Conservation (phyloP, 2,797 vertebrate species). For the Alectoris magna region DNA sequence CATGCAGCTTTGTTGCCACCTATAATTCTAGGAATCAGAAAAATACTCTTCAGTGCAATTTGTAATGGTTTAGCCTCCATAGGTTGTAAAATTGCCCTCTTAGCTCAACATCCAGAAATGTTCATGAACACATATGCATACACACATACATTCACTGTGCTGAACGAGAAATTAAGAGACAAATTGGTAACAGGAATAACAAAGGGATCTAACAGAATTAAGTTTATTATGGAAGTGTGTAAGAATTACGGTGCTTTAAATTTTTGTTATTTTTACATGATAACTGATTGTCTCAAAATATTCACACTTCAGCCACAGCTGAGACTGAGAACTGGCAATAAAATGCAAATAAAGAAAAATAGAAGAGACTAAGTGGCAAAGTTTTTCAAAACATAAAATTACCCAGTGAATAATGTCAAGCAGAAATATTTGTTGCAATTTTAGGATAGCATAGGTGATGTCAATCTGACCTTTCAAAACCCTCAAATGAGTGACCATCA, state of each 20-base stretch:
- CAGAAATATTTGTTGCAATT: not conserved
- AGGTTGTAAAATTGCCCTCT: not conserved
- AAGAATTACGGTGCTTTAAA: not conserved
- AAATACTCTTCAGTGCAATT: not conserved
- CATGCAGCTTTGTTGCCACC: not conserved
- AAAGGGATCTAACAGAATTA: not conserved
- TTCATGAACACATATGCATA: accelerated
- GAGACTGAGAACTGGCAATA: not conserved
- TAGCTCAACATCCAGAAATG: not conserved
- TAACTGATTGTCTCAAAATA: not conserved
- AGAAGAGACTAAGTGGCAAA: not conserved
- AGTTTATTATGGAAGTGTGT: not conserved
- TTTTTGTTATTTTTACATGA: not conserved
- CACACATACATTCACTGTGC: not conserved
- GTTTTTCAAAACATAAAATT: not conserved
- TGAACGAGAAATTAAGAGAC: not conserved
- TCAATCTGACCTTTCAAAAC: not conserved
- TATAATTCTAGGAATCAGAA: not conserved
- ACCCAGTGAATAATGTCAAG: not conserved
- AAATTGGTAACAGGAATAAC: not conserved
- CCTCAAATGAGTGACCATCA: not conserved
- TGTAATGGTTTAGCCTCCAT: not conserved
- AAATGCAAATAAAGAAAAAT: not conserved
- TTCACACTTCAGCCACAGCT: not conserved
- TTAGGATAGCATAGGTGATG: not conserved